A percentile compares a stretch with the other conserved stretches of the same genome.
Evolutionary conservation across 1,140 invertebrate species (phyloP).

Genomic region (Brachionus sp.): DNA sequence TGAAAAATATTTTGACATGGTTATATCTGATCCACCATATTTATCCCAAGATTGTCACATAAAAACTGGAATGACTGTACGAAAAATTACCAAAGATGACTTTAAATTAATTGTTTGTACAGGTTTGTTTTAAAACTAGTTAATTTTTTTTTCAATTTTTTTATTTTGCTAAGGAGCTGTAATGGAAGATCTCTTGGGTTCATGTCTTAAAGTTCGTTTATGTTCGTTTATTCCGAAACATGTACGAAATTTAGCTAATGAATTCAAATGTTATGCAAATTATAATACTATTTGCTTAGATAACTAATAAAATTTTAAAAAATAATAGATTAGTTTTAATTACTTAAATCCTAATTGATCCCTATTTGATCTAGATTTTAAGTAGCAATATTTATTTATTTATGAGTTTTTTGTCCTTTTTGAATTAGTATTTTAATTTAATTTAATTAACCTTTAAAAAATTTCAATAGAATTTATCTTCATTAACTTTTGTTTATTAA

Average conservation of each 20-base stretch:
- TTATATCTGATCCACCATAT: slow-evolving; percentile 89
- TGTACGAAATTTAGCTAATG: slow-evolving; percentile 82
- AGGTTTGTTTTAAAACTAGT: no score
- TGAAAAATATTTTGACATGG: slow-evolving; percentile 70
- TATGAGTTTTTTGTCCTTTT: neutral
- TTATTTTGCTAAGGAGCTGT: slow-evolving; percentile 65
- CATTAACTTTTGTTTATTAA: neutral
- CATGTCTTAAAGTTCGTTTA: slow-evolving; percentile 65
- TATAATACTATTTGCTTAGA: slow-evolving; percentile 63
- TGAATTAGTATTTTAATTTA: neutral
- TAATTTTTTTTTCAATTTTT: neutral
- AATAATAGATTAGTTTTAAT: neutral
- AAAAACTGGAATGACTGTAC: slow-evolving; percentile 75
- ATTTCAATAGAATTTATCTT: neutral
- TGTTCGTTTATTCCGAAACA: slow-evolving; percentile 75
- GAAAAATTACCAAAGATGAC: slow-evolving; percentile 68
- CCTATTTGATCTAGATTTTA: neutral
- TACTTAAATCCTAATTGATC: neutral
- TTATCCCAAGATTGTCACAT: slow-evolving; percentile 83
- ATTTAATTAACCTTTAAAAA: neutral
- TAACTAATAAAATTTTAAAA: neutral
- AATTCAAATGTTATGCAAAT: slow-evolving; percentile 84
- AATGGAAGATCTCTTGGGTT: slow-evolving; percentile 69
- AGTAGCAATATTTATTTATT: neutral
- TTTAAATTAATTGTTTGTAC: slow-evolving; percentile 81